Evolutionary conservation across 2,113 vertebrate genomes (phyloP).

Genomic region (Protobothrops flavoviridis): DNA sequence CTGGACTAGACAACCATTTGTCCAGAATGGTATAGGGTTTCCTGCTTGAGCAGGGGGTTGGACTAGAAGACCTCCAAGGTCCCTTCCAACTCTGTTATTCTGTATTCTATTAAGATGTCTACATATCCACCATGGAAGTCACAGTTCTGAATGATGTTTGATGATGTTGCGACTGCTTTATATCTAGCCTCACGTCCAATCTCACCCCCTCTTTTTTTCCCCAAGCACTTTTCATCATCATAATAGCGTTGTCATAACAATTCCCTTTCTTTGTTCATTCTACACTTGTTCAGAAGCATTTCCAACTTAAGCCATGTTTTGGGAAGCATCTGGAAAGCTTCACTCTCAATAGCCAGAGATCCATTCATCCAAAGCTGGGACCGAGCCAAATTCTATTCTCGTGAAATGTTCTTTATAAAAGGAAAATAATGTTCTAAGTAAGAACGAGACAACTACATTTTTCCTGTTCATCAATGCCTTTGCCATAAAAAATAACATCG

Average conservation of each 20-base stretch:
- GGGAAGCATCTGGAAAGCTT: not conserved
- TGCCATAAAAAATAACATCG: not conserved
- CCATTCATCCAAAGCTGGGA: not conserved
- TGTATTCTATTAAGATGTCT: not conserved
- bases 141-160: not conserved
- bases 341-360: not conserved
- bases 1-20: too few species aligned
- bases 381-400: not conserved
- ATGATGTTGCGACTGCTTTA: too few species aligned
- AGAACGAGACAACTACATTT: not conserved
- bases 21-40: too few species aligned
- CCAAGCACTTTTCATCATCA: not conserved
- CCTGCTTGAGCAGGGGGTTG: too few species aligned
- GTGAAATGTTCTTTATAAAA: not conserved
- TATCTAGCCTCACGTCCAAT: too few species aligned
- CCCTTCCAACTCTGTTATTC: too few species aligned
- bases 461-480: not conserved
- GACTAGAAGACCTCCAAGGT: too few species aligned
- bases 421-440: not conserved
- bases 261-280: not conserved
- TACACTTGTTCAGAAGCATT: not conserved
- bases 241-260: not conserved
- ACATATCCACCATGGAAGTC: not conserved
- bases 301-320: not conserved
- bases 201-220: not conserved